Conservation (phyloP, 2,888 invertebrate genomes). For the Phyllotreta striolata region DNA sequence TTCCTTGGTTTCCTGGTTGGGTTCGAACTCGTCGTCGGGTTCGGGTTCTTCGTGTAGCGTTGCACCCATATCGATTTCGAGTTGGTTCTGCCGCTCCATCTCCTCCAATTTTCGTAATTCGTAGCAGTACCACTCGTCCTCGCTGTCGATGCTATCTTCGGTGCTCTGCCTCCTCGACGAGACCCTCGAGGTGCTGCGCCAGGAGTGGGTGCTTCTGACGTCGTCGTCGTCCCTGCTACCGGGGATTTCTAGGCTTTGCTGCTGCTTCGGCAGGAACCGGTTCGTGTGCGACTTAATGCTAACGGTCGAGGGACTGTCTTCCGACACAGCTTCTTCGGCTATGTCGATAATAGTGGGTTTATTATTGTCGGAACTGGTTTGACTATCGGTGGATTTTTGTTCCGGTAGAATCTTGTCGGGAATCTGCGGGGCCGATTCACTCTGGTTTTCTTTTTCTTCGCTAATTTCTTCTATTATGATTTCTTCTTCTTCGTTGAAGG, state of each 20-base stretch:
- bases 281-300: constrained; percentile 67
- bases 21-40: constrained; percentile 65
- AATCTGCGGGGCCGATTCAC: constrained; percentile 33
- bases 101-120: constrained; percentile 87
- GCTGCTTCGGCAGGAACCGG: constrained; percentile 73
- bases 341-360: constrained; percentile 31
- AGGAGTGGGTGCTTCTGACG: constrained; percentile 85
- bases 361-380: constrained; percentile 48
- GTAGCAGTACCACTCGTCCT: constrained; percentile 93
- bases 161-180: constrained; percentile 90
- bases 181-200: constrained; percentile 84
- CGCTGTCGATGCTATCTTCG: constrained; percentile 91
- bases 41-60: constrained; percentile 69
- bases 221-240: constrained; percentile 83
- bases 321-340: constrained; percentile 66
- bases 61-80: constrained; percentile 70
- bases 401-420: constrained; percentile 43
- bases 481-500: constrained; percentile 50
- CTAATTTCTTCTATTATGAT: constrained; percentile 51
- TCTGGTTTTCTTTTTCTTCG: constrained; percentile 42
- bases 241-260: constrained; percentile 83
- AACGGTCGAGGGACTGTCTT: constrained; percentile 73
- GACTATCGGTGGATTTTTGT: constrained; percentile 55
- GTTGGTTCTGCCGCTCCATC: constrained; percentile 77
- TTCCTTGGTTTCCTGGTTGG: constrained; percentile 76